phyloP scores from a whole-genome alignment of 2,797 vertebrate genomes.

The Pteronotus mesoamericanus region DNA sequence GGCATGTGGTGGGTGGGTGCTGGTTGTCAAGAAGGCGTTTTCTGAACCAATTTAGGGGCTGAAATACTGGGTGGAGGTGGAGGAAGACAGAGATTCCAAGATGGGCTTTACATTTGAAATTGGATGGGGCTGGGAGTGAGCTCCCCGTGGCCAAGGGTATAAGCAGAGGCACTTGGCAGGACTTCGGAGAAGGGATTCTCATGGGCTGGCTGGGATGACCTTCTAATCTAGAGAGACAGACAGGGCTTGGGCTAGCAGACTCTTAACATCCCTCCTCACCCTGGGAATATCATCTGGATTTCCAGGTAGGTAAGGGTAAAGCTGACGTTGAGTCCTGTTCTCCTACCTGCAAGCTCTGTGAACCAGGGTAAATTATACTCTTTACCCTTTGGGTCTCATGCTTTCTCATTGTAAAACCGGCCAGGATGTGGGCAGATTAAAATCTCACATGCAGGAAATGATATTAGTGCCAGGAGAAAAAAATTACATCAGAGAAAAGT shows the following conservation, averaged over 20 bases:
- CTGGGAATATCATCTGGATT: not conserved
- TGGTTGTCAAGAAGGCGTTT: conserved; percentile 27
- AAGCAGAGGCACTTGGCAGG: not conserved
- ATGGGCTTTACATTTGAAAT: not conserved
- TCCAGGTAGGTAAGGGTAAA: accelerated
- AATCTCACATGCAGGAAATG: not conserved
- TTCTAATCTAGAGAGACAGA: not conserved
- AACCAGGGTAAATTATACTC: not conserved
- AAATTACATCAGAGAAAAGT: not conserved
- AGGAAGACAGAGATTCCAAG: not conserved
- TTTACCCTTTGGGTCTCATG: not conserved
- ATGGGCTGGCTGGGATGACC: not conserved
- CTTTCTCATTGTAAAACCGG: not conserved
- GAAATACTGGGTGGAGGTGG: conserved; percentile 34
- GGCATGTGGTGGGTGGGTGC: conserved; percentile 53
- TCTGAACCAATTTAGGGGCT: conserved; percentile 46
- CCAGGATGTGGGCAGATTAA: not conserved
- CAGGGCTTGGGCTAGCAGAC: not conserved
- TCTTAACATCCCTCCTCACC: not conserved
- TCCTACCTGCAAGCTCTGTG: not conserved
- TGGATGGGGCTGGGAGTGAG: not conserved
- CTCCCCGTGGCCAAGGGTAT: accelerated
- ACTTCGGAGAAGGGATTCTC: not conserved
- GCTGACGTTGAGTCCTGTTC: not conserved
- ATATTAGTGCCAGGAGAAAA: not conserved